Evolutionary conservation across 2,888 invertebrate species (phyloP), one percentile per base, ranked within the genome.

Genomic region (Hirtodrosophila histrioides): DNA sequence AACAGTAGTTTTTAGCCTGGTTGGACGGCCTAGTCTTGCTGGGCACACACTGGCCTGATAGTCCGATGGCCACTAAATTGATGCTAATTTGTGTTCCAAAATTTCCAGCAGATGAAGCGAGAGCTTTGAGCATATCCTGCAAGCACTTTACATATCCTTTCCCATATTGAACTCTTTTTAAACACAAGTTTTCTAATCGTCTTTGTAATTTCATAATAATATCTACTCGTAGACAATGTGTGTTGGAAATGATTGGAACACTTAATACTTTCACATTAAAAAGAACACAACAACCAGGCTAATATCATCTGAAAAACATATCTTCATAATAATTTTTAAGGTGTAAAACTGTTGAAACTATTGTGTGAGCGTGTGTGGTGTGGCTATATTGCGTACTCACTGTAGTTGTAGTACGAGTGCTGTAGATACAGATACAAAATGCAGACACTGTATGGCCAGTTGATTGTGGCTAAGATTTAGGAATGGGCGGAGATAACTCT

Each of bases 241-340:
- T 63, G 64, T 44, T 61, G 48, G 33, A 35, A 24, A 53, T 60
- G 23, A 51, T 48, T 35, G 69, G 61, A 57, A 48, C 37, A 55
- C 11, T 56, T 12, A 49, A 48, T 31, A 40, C 31, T 50, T 62
- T 68, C 61, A 80, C 86, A 91, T 31, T 33, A 41, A 9, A 9
- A 39, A 57, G 10, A 50, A 12, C 27, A 27, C n/a, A 37, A 29
- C 64, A 73, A 91, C 91, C 91, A 91, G 91, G 91, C 91, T 90
- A 89, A 91, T 91, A 92, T 91, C 92, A 90, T 89, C 88, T 90
- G 60, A 89, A 89, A 91, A 90, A 92, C 92, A 92, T 92, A 92
- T 92, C 92, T 91, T 88, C 88, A 89, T 85, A 81, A 88, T 90
- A 88, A 88, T 88, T 88, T 89, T 89, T 90, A 90, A 86, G 78